Percentiles rank a stretch among this genome's conserved stretches.
Evolutionary conservation across 2,888 invertebrate genomes (phyloP).

Genomic region (Cloeon dipterum): DNA sequence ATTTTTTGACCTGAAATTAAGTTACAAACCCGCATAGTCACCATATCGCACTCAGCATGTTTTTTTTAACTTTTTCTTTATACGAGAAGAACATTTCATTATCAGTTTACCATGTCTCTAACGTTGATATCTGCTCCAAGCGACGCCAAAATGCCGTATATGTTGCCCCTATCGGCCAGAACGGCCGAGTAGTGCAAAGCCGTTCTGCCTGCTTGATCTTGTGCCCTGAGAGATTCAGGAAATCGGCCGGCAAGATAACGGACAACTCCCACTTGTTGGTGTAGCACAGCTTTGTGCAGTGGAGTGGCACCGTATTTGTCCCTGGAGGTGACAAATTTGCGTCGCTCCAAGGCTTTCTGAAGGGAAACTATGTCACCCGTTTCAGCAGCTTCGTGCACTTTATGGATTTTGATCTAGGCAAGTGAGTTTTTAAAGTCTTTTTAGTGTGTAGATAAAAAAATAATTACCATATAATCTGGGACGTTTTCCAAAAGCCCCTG

Average conservation of each 20-base stretch:
- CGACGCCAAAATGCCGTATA: conserved; percentile 62
- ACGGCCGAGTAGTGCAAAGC: conserved; percentile 74
- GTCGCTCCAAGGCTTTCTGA: conserved; percentile 63
- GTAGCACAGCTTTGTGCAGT: conserved; percentile 63
- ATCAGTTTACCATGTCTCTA: conserved; percentile 66
- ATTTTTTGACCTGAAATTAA: too few species aligned
- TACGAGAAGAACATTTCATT: too few species aligned
- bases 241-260: conserved; percentile 50
- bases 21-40: too few species aligned
- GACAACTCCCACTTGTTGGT: conserved; percentile 16
- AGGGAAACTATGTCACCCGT: conserved; percentile 66
- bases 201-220: conserved; percentile 61
- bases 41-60: too few species aligned
- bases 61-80: too few species aligned
- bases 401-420: conserved; percentile 60
- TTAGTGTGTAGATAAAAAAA: not conserved
- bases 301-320: conserved; percentile 63
- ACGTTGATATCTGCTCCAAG: conserved; percentile 66
- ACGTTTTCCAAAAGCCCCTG: conserved; percentile 74
- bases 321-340: conserved; percentile 75
- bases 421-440: conserved; percentile 1
- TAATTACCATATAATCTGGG: conserved; percentile 59
- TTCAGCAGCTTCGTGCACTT: conserved; percentile 65
- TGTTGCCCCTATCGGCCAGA: conserved; percentile 65
- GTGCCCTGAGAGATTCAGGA: conserved; percentile 63